phyloP scores from a whole-genome alignment of 2,797 vertebrate genomes.

The Sebastes oblongus region DNA sequence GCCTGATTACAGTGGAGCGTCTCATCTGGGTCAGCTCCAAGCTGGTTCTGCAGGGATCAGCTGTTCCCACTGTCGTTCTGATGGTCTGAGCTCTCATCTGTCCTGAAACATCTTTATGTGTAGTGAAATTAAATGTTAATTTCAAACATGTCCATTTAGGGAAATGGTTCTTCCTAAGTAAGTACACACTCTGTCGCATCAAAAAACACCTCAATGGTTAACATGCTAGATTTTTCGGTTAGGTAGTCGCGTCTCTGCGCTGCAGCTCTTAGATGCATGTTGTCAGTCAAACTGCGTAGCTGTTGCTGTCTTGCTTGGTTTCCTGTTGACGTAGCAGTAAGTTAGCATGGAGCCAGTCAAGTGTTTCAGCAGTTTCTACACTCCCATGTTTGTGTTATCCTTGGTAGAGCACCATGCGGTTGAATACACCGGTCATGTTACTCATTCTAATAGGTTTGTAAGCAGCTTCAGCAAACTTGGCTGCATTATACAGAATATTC shows the following conservation, averaged over 20 bases:
- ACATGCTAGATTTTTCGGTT: not conserved
- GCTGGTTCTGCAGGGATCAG: conserved; percentile 58
- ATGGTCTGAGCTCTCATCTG: conserved; percentile 35
- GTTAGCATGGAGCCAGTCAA: not conserved
- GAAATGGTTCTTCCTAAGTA: not conserved
- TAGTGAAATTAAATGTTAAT: conserved; percentile 27
- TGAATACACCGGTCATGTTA: not conserved
- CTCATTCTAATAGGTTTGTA: not conserved
- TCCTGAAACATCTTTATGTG: conserved; percentile 6
- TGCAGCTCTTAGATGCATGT: not conserved
- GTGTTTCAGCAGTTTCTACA: not conserved
- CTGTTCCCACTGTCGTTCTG: conserved; percentile 40
- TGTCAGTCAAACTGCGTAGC: conserved; percentile 1
- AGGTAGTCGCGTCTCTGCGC: not conserved
- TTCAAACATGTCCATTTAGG: conserved; percentile 20
- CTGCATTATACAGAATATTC: no score
- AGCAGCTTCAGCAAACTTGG: not conserved
- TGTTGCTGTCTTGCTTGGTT: not conserved
- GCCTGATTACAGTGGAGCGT: conserved; percentile 66
- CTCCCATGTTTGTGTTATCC: not conserved
- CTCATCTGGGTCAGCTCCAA: conserved; percentile 72
- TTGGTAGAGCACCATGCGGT: not conserved
- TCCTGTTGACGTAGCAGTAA: not conserved
- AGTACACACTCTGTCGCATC: not conserved
- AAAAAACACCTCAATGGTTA: not conserved